Percentiles rank a stretch among this genome's conserved stretches.
These are phyloP conservation scores for Clepsis dumicolana DNA, from an alignment of 2,888 invertebrate species.

Conservation along the genomic window DNA sequence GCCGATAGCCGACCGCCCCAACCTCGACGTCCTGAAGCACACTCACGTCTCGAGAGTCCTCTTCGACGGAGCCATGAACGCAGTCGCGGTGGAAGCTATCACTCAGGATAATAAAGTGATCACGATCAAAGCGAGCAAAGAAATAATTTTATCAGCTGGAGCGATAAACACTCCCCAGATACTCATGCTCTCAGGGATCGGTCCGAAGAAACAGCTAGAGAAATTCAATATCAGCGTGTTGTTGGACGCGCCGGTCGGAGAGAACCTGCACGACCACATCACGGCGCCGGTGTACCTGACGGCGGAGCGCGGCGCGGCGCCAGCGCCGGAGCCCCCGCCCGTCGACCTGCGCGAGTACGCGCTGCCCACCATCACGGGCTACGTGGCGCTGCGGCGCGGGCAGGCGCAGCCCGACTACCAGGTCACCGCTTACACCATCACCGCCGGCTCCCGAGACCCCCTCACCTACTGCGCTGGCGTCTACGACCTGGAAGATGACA, in stretches of 20 bases:
- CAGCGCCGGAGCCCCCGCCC: neutral
- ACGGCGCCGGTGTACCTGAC: slow-evolving; percentile 36
- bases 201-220: slow-evolving; percentile 33
- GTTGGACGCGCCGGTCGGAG: slow-evolving; percentile 36
- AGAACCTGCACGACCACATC: slow-evolving; percentile 39
- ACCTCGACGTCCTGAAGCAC: slow-evolving; percentile 30
- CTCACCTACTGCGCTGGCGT: slow-evolving; percentile 19
- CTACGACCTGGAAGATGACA: slow-evolving; percentile 23
- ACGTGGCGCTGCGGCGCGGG: neutral
- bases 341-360: slow-evolving; percentile 12
- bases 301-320: neutral
- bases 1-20: slow-evolving; percentile 12
- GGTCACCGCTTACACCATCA: slow-evolving; percentile 11
- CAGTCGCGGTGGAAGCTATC: slow-evolving; percentile 29
- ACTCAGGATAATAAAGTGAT: neutral
- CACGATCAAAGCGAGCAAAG: slow-evolving; percentile 24
- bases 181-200: slow-evolving; percentile 42
- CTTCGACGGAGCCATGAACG: slow-evolving; percentile 20
- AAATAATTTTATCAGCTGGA: slow-evolving; percentile 41
- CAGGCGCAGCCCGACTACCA: slow-evolving; percentile 8
- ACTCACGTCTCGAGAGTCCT: slow-evolving; percentile 32
- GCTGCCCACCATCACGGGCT: slow-evolving; percentile 25
- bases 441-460: slow-evolving; percentile 2
- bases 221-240: slow-evolving; percentile 24
- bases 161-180: slow-evolving; percentile 41